Conservation (phyloP, 2,888 invertebrate genomes). For the Fabriciana adippe region DNA sequence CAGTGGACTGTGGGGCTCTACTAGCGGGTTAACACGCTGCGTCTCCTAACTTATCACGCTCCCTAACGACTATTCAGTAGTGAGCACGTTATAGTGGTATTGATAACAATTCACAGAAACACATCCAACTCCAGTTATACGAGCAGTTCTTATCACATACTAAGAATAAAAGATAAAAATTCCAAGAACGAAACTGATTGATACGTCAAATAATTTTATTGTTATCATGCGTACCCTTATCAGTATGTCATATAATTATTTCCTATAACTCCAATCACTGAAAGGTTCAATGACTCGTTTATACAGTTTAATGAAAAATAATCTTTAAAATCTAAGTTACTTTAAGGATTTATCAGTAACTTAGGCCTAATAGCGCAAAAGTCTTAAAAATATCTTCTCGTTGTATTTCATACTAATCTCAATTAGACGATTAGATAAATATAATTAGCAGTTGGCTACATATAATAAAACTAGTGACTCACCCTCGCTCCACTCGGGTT, state of each 20-base stretch:
- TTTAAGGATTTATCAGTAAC: neutral
- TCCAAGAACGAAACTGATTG: slow-evolving; percentile 35
- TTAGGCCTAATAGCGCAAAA: too few species aligned
- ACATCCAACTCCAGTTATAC: slow-evolving; percentile 23
- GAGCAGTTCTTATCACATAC: slow-evolving; percentile 35
- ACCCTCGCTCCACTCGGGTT: too few species aligned
- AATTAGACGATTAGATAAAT: too few species aligned
- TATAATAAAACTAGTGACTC: too few species aligned
- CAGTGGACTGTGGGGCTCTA: too few species aligned
- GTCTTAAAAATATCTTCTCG: too few species aligned
- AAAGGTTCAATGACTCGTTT: slow-evolving; percentile 28
- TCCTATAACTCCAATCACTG: slow-evolving; percentile 17
- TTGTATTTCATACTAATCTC: too few species aligned
- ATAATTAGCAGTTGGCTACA: too few species aligned
- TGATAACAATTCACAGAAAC: slow-evolving; percentile 32
- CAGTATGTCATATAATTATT: slow-evolving; percentile 23
- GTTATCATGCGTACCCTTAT: slow-evolving; percentile 26
- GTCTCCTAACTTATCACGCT: neutral
- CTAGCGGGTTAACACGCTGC: too few species aligned
- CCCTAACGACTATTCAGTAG: neutral
- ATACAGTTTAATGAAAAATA: neutral
- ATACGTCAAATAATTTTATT: slow-evolving; percentile 37
- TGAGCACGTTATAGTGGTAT: neutral
- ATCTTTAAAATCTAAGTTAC: neutral
- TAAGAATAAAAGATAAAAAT: slow-evolving; percentile 40